Conservation (phyloP, 2,888 invertebrate genomes). For the Amblyjoppa fuscipennis region DNA sequence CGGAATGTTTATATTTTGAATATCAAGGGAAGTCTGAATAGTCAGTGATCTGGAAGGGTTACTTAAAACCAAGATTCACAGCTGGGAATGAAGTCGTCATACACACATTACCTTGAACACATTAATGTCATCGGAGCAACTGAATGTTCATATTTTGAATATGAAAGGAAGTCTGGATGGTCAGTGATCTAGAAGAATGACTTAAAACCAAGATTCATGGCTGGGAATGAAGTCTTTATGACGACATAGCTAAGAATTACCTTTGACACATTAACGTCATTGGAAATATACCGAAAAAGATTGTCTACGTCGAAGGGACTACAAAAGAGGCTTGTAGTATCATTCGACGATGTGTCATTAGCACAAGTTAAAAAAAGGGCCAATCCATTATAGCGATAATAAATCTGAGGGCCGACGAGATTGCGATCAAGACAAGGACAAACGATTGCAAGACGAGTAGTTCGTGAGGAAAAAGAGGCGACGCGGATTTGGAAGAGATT, state of each 20-base stretch:
- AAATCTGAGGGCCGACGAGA: background rate
- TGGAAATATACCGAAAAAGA: slow-evolving; percentile 29
- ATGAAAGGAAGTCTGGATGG: slow-evolving; percentile 45
- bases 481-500: background rate
- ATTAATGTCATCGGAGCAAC: too few relatives aligned
- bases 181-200: slow-evolving; percentile 38
- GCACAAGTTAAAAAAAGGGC: slow-evolving; percentile 57
- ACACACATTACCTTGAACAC: too few relatives aligned
- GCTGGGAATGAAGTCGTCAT: too few relatives aligned
- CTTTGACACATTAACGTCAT: slow-evolving; percentile 55
- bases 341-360: slow-evolving; percentile 64
- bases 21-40: slow-evolving; percentile 47
- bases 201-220: slow-evolving; percentile 20
- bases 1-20: slow-evolving; percentile 52
- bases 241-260: slow-evolving; percentile 61
- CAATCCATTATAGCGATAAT: slow-evolving; percentile 50
- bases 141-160: slow-evolving; percentile 54
- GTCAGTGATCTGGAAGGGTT: too few relatives aligned
- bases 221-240: slow-evolving; percentile 12
- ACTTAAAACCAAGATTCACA: too few relatives aligned
- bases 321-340: slow-evolving; percentile 48
- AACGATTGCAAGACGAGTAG: slow-evolving; percentile 20
- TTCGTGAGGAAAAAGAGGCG: background rate
- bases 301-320: slow-evolving; percentile 65
- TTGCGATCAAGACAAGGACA: slow-evolving; percentile 12